phyloP scores from a whole-genome alignment of 2,113 vertebrate species.

The Porphyrio hochstetteri region DNA sequence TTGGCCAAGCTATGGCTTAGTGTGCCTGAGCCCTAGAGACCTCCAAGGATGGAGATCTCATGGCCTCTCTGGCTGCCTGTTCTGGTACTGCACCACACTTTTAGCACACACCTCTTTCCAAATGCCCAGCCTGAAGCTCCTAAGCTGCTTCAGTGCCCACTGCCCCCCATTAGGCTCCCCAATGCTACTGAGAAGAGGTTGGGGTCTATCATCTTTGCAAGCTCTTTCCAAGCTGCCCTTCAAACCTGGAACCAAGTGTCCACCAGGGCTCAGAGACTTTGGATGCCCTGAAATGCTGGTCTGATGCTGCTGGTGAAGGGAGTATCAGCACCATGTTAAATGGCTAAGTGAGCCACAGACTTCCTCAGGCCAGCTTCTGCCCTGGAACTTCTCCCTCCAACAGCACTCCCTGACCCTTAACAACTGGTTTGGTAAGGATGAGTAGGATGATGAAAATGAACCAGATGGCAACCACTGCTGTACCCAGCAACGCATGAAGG shows the following conservation, averaged over 20 bases:
- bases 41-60: background rate
- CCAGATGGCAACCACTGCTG: background rate
- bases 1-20: background rate
- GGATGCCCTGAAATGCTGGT: background rate
- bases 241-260: background rate
- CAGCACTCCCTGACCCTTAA: background rate
- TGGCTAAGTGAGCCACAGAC: background rate
- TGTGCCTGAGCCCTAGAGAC: background rate
- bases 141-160: background rate
- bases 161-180: background rate
- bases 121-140: background rate
- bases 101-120: background rate
- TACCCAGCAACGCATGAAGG: background rate
- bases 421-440: background rate
- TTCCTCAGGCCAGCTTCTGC: background rate
- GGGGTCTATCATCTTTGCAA: background rate
- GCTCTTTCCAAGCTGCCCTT: background rate
- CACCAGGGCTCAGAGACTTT: background rate
- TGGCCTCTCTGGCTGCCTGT: rapidly evolving
- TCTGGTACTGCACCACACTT: background rate
- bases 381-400: background rate
- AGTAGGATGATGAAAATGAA: background rate
- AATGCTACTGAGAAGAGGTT: background rate
- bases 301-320: background rate
- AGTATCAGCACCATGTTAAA: background rate